These are phyloP conservation scores for Theocolax elegans DNA, from an alignment of 1,140 invertebrate genomes.

Conservation along the genomic window DNA sequence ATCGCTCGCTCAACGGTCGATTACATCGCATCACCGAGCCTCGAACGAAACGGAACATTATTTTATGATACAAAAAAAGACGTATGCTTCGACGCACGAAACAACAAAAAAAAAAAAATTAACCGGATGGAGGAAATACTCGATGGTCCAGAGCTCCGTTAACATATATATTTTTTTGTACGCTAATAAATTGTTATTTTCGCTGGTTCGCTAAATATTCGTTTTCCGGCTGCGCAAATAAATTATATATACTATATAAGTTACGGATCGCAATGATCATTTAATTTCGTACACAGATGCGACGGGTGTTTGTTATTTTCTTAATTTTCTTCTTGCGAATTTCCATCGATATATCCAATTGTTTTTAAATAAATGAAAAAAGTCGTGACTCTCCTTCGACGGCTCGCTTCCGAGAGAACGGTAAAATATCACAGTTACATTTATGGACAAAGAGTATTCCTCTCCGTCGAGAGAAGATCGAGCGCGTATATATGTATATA, in stretches of 20 bases:
- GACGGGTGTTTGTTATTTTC: background rate
- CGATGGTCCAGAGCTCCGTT: slow-evolving; percentile 1
- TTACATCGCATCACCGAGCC: slow-evolving; percentile 28
- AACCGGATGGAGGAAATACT: slow-evolving; percentile 12
- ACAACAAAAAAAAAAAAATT: too few species aligned
- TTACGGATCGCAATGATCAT: background rate
- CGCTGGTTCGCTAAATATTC: too few species aligned
- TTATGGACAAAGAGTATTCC: slow-evolving; percentile 56
- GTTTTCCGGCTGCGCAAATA: slow-evolving; percentile 15
- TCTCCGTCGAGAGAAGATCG: slow-evolving; percentile 46
- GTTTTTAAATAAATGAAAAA: slow-evolving; percentile 8
- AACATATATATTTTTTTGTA: too few species aligned
- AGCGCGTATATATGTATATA: background rate
- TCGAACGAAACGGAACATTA: slow-evolving; percentile 22
- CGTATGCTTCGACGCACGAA: background rate
- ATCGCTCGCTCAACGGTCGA: slow-evolving; percentile 17
- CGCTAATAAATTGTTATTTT: too few species aligned
- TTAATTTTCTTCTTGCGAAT: slow-evolving; percentile 11
- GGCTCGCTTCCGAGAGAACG: slow-evolving; percentile 52
- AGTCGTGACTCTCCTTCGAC: slow-evolving; percentile 24
- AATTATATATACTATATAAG: slow-evolving; percentile 32
- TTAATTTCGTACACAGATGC: background rate
- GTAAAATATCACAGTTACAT: slow-evolving; percentile 67
- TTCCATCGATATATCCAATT: slow-evolving; percentile 5
- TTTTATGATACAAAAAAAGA: slow-evolving; percentile 1